phyloP scores from a whole-genome alignment of 2,888 invertebrate species.

The Polydesmus complanatus region DNA sequence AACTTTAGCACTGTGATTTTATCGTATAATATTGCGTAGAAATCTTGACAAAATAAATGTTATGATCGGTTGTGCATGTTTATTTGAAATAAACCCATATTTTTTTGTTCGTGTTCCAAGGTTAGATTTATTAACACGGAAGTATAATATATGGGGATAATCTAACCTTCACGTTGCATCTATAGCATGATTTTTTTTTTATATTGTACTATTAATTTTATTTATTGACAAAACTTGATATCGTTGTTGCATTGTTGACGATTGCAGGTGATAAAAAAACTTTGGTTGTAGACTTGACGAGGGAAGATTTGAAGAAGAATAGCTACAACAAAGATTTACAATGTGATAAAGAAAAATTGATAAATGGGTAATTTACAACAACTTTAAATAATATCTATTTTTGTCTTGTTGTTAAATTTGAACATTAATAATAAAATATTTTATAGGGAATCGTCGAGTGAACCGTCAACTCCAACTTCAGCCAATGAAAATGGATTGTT shows the following conservation, averaged over 20 bases:
- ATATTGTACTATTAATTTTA: background rate
- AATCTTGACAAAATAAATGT: too few relatives aligned
- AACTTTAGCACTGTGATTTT: too few relatives aligned
- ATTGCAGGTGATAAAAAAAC: conserved; percentile 7
- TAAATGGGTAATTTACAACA: conserved; percentile 18
- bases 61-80: too few relatives aligned
- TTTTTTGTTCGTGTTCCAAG: too few relatives aligned
- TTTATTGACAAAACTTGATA: background rate
- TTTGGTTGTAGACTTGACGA: conserved; percentile 10
- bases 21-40: too few relatives aligned
- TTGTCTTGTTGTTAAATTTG: too few relatives aligned
- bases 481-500: background rate
- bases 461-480: background rate
- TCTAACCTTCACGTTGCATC: too few relatives aligned
- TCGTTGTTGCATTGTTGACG: background rate
- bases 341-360: conserved; percentile 14
- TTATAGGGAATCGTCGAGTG: background rate
- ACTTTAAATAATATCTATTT: too few relatives aligned
- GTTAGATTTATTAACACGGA: too few relatives aligned
- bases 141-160: too few relatives aligned
- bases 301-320: conserved; percentile 13
- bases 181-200: background rate
- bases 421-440: too few relatives aligned
- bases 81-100: too few relatives aligned
- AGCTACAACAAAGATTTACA: conserved; percentile 10